These are phyloP conservation scores for Trichopria drosophilae DNA, from an alignment of 2,888 invertebrate genomes.

Conservation along the genomic window DNA sequence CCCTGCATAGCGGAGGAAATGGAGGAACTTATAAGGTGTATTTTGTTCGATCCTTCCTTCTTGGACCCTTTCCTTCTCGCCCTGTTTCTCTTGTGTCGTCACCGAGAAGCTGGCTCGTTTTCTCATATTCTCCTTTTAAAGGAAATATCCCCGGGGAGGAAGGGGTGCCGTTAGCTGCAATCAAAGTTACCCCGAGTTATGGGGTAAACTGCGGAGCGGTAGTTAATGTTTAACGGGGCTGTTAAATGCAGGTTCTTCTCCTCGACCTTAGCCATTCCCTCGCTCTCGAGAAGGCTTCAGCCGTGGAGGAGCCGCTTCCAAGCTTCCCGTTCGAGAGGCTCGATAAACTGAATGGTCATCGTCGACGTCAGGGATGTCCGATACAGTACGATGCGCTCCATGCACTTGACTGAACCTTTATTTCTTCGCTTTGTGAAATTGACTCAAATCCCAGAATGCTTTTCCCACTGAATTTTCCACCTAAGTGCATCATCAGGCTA, in stretches of 20 bases:
- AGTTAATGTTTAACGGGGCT: conserved; percentile 56
- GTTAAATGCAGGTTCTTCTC: conserved; percentile 52
- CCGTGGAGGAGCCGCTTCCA: neutral
- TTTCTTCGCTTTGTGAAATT: too few relatives aligned
- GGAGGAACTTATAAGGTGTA: conserved; percentile 54
- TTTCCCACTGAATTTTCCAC: too few relatives aligned
- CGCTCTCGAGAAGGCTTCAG: neutral
- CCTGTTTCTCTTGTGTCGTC: conserved; percentile 16
- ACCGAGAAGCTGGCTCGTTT: conserved; percentile 27
- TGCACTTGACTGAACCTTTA: too few relatives aligned
- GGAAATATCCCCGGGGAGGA: conserved; percentile 49
- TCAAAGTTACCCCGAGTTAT: conserved; percentile 57
- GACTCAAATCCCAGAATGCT: too few relatives aligned
- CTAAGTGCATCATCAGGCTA: too few relatives aligned
- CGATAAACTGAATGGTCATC: conserved; percentile 29
- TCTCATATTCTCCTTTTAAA: conserved; percentile 43
- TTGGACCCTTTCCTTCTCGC: conserved; percentile 24
- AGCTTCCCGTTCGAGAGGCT: conserved; percentile 7
- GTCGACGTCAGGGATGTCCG: neutral
- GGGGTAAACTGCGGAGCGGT: conserved; percentile 51
- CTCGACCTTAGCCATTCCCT: conserved; percentile 28
- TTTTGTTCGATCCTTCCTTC: conserved; percentile 37
- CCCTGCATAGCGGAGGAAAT: conserved; percentile 52
- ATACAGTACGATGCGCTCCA: neutral
- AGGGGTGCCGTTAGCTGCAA: conserved; percentile 56